Evolutionary conservation across 1,140 invertebrate species (phyloP), one percentile per base, ranked within the genome.

Genomic region (Lineus longissimus): DNA sequence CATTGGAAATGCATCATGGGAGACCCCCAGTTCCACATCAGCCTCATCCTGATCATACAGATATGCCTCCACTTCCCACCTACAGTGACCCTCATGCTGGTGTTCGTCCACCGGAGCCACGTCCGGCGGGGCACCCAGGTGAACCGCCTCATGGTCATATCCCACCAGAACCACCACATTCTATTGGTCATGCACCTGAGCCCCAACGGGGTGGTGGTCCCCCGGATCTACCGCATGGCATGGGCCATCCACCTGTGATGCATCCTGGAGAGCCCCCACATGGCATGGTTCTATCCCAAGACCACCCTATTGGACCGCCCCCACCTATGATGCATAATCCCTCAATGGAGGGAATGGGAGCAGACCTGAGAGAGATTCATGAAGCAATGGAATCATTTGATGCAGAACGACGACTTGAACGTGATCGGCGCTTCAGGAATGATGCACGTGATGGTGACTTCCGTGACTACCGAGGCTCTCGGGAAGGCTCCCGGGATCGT

Each of bases 121-220:
- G 15, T 36, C 33, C 33, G 15, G 15, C 15, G 33, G 40, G 76
- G 67, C 72, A 66, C 59, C 64, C 74, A 56, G 72, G 76, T 41
- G 59, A 72, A 27, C 22, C 41, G 31, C 59, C 63, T 43, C 63
- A 15, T 36, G 33, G 33, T 36, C 4, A 7, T 62, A 58, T 62
- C 61, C 47, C 76, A 63, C 54, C 73, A 62, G 61, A 64, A 27
- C 36, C 57, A 19, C 41, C 55, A 57, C 55, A 57, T 57, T 22
- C 55, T 36, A 15, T 36, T 36, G 33, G 33, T 7, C 33, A 4
- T 36, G 33, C 6, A 7, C 6, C 6, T 36, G 6, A 19, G 4
- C 47, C 47, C 19, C 47, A 54, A n/a, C 6, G 9, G 19, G 6
- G n/a, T 54, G 25, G 6, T 22, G 19, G 9, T 27, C 47, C 47